Evolutionary conservation across 1,140 invertebrate genomes (phyloP).

Genomic region (Heliothis subflexa): DNA sequence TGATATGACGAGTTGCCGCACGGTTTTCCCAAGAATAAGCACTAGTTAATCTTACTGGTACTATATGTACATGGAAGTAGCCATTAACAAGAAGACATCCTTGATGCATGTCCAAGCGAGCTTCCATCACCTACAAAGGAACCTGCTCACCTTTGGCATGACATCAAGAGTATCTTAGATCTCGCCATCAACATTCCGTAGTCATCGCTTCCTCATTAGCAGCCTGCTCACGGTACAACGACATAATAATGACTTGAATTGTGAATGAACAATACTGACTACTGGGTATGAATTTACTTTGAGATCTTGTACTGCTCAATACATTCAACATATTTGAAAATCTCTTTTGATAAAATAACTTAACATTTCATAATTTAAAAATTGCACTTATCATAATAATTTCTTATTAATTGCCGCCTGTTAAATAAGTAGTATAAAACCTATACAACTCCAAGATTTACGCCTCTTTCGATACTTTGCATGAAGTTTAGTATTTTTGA

Average conservation of each 20-base stretch:
- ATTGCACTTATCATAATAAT: no score
- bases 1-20: no score
- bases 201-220: constrained; percentile 53
- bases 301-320: not conserved
- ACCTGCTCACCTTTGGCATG: constrained; percentile 43
- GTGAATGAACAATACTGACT: constrained; percentile 4
- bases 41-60: not conserved
- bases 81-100: constrained; percentile 3
- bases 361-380: no score
- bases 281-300: not conserved
- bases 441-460: no score
- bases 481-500: no score
- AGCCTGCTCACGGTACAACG: constrained; percentile 38
- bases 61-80: not conserved
- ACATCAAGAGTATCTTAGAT: constrained; percentile 30
- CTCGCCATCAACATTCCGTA: constrained; percentile 21
- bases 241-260: constrained; percentile 35
- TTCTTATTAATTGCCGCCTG: no score
- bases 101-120: constrained; percentile 13
- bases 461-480: no score
- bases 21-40: not conserved
- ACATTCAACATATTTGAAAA: no score
- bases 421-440: no score
- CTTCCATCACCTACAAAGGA: constrained; percentile 11
- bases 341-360: no score